Base-by-base conservation (phyloP, 2,888 invertebrate species). In the Hemithea aestivaria region DNA sequence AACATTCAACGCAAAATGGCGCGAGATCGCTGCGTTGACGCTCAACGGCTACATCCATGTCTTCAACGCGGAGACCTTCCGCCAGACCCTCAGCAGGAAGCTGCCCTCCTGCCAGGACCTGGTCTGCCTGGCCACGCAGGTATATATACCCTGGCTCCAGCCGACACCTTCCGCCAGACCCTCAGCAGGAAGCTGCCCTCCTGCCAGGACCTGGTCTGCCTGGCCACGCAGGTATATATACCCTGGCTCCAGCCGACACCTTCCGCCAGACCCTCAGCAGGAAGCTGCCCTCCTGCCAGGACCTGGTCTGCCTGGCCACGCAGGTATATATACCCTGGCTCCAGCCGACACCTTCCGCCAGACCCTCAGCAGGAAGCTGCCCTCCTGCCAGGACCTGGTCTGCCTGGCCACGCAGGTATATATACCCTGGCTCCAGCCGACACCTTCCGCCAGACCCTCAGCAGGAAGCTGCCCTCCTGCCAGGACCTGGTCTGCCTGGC, bases 401-500 rank as follows among this genome's bases (percentile, higher is more conserved):
- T 98, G 98, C 66, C 89, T 98, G 62, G 94, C 96, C 20, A 95
- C 90, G 22, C 85, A 87, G 79, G 85, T 84, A 45, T 0, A 7
- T 4, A 8, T 6, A 7, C 6, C 7, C 10, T 6, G 2, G 4
- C n/a, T n/a, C n/a, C n/a, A n/a, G 95, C 96, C 0, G 93, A 95
- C 75, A n/a, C n/a, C n/a, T n/a, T n/a, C n/a, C n/a, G n/a, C n/a
- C n/a, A n/a, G n/a, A n/a, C n/a, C n/a, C n/a, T n/a, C n/a, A n/a
- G n/a, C n/a, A n/a, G n/a, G n/a, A n/a, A n/a, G 75, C 87, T 98
- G 63, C 96, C 95, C 1, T 95, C 96, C 40, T 93, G 94, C 47
- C 94, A 95, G 76, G 98, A 98, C 78, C 96, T 97, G 70, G 97
- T 97, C 21, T 98, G 98, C 66, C 89, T 98, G 62, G 94, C 96